Evolutionary conservation across 2,888 invertebrate species (phyloP).

Genomic region (Agrenia bidenticulata): DNA sequence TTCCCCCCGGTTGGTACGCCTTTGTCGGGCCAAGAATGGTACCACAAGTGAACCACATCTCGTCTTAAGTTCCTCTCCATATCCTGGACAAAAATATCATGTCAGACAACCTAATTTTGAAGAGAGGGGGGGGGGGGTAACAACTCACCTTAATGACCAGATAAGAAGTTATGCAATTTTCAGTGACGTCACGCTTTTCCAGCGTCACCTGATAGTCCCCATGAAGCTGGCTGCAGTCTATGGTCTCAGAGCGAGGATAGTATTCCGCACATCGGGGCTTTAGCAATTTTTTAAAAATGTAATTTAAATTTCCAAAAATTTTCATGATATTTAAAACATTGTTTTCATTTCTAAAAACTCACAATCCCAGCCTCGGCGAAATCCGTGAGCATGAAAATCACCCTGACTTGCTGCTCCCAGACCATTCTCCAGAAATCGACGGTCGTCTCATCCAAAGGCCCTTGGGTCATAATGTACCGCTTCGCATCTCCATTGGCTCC

Average conservation of each 20-base stretch:
- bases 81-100: slow-evolving; percentile 62
- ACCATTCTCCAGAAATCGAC: slow-evolving; percentile 93
- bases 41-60: slow-evolving; percentile 90
- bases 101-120: background rate
- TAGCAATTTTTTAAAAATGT: too few species aligned
- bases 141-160: slow-evolving; percentile 71
- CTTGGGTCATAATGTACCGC: slow-evolving; percentile 85
- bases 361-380: slow-evolving; percentile 85
- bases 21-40: slow-evolving; percentile 84
- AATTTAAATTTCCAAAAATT: slow-evolving; percentile 3
- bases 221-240: slow-evolving; percentile 81
- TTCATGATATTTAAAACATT: background rate
- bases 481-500: slow-evolving; percentile 59
- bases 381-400: slow-evolving; percentile 87
- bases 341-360: slow-evolving; percentile 54
- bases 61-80: slow-evolving; percentile 78
- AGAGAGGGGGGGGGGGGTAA: too few species aligned
- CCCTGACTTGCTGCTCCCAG: slow-evolving; percentile 89
- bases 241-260: slow-evolving; percentile 85
- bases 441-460: slow-evolving; percentile 79
- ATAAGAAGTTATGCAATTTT: slow-evolving; percentile 85
- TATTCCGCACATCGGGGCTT: slow-evolving; percentile 90
- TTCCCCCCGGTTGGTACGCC: slow-evolving; percentile 82
- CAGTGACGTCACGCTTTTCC: slow-evolving; percentile 83
- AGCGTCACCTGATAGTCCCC: slow-evolving; percentile 86